These are phyloP conservation scores for Aphelocoma californica DNA, from an alignment of 2,797 vertebrate species.

Conservation along the genomic window DNA sequence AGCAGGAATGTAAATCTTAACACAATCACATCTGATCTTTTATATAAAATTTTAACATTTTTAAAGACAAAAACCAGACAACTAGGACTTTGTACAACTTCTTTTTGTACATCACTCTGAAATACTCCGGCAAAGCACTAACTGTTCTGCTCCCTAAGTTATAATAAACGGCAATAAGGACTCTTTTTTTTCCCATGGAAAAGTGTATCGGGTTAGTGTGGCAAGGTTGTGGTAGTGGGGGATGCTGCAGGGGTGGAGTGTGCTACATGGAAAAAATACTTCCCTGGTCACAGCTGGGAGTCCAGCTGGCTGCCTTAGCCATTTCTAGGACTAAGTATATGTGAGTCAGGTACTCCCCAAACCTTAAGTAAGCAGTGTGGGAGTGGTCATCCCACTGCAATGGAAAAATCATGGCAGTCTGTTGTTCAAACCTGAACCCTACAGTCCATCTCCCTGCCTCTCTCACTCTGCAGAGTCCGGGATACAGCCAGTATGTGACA, in stretches of 20 bases:
- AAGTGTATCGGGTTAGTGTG: not conserved
- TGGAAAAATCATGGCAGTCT: not conserved
- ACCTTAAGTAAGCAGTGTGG: not conserved
- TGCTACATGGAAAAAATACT: not conserved
- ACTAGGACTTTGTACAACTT: not conserved
- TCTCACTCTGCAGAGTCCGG: not conserved
- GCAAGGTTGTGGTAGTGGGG: not conserved
- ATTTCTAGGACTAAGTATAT: not conserved
- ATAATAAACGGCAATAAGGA: not conserved
- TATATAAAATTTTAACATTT: not conserved
- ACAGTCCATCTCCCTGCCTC: rapidly evolving
- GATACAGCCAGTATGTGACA: not conserved
- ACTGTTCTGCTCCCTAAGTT: not conserved
- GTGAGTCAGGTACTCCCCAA: not conserved
- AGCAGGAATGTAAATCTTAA: not conserved
- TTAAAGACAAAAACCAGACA: not conserved
- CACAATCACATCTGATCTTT: not conserved
- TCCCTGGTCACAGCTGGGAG: not conserved
- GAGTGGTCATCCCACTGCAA: rapidly evolving
- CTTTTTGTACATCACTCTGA: not conserved
- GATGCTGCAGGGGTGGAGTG: not conserved
- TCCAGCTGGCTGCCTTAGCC: not conserved
- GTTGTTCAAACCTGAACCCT: not conserved
- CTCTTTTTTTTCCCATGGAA: not conserved
- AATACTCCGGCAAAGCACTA: not conserved